Evolutionary conservation across 1,140 invertebrate species (phyloP), one percentile per base, ranked within the genome.

Genomic region (Apis cerana): DNA sequence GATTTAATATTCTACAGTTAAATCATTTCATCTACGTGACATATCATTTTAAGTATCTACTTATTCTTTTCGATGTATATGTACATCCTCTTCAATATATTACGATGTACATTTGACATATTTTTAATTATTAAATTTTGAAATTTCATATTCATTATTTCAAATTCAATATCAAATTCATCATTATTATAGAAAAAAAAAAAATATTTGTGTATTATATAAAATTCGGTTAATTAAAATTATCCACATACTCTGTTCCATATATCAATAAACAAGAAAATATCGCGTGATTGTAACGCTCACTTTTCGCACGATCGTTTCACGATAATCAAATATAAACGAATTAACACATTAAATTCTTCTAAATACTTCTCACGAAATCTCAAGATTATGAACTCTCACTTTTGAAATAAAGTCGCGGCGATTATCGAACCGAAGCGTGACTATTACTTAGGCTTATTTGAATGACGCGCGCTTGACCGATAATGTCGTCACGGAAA

Each of bases 401-500:
- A 65, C 65, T 43, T 7, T 43, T 19, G 78, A n/a, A 64, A 27
- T 43, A 43, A 72, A 74, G 50, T 54, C 17, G 43, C 23, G 65
- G 4, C 68, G 10, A 17, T 64, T 72, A 80, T 80, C 68, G 23
- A 13, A 12, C 3, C 15, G 59, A 80, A 43, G 69, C 62, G 50
- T 56, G 69, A 52, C 43, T 21, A n/a, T 5, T 19, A 43, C 33
- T 7, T 43, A 43, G 5, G 50, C 58, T 74, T 65, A 64, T 80
- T 72, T 27, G 69, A 72, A 69, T 10, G 27, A 65, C 27, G 27
- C 54, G 70, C 69, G 58, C 27, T 21, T 54, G 81, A 52, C 43
- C 27, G 81, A 83, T 85, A 68, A 85, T n/a, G 68, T 52, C 15
- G 27, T 17, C n/a, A 7, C n/a, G 70, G 11, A 70, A 78, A 76